Evolutionary conservation across 2,797 vertebrate genomes (phyloP).

Genomic region (Nyctibius grandis): DNA sequence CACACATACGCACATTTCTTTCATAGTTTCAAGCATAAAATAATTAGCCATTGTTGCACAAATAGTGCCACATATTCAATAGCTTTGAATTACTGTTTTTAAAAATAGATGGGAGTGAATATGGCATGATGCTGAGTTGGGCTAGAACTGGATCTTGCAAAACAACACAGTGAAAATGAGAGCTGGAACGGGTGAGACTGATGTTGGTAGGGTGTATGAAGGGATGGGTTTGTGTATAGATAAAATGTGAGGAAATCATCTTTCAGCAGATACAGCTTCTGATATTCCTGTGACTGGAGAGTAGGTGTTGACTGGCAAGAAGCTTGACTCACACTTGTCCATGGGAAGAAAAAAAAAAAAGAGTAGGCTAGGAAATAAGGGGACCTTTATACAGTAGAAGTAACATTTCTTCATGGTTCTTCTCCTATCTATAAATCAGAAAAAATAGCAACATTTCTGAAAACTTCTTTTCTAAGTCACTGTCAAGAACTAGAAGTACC

Average conservation of each 20-base stretch:
- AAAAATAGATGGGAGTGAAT: not conserved
- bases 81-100: not conserved
- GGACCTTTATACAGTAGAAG: not conserved
- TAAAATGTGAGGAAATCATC: conserved; percentile 22
- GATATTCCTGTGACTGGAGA: conserved; percentile 50
- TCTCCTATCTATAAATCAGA: not conserved
- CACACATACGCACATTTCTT: not conserved
- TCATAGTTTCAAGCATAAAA: not conserved
- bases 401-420: not conserved
- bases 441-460: not conserved
- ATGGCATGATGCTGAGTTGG: not conserved
- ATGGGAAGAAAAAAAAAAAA: not conserved
- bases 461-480: not conserved
- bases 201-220: not conserved
- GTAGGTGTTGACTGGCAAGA: conserved; percentile 57
- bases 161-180: not conserved
- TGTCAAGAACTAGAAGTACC: not conserved
- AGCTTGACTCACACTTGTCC: conserved; percentile 51
- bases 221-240: not conserved
- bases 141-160: not conserved
- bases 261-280: conserved; percentile 15
- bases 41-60: not conserved
- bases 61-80: not conserved
- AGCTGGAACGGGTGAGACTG: not conserved
- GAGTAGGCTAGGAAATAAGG: conserved; percentile 1